Base-by-base conservation (phyloP, 1,140 invertebrate species). In the Uloborus diversus region DNA sequence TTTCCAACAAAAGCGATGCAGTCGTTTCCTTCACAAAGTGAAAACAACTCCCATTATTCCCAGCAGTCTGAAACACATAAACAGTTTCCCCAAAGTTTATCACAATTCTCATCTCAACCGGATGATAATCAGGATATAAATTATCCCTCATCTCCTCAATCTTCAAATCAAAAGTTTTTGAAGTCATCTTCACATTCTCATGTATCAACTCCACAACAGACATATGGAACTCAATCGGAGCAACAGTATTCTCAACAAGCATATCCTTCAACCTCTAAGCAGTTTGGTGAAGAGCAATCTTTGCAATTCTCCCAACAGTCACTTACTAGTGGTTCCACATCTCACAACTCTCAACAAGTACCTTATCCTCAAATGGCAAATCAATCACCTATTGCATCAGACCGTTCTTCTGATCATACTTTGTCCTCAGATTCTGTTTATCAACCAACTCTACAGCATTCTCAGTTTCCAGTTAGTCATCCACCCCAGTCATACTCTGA, bases 391-490 rank as follows among this genome's bases (percentile, higher is more conserved):
- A 61, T 53, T 37, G 20, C 57, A 27, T 35, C 73, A n/a, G 61
- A 65, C 4, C 61, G 66, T 20, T 9, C 73, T n/a, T 28, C 30
- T n/a, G 2, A 13, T 65, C 30, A 66, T 27, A n/a, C 56, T 27
- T 76, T 64, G 35, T 49, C 70, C 23, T 49, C 70, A 47, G 59
- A 65, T 25, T n/a, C 59, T 33, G n/a, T 47, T 13, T 73, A 61
- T 32, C 70, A 73, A 7, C 56, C 35, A 30, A 61, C 70, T 4
- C 57, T 57, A 14, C 59, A 57, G 25, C 71, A 75, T 32, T 75
- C 71, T 57, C 73, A 78, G n/a, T 65, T 78, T 66, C 37, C 62
- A 14, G 61, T 65, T 37, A 56, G 13, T 56, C 62, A 53, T 4
- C 27, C 61, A 28, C 37, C 61, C 32, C 61, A 56, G 14, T 62